These are phyloP conservation scores for Toxotes chatareus DNA, from an alignment of 2,113 vertebrate genomes.

Conservation along the genomic window DNA sequence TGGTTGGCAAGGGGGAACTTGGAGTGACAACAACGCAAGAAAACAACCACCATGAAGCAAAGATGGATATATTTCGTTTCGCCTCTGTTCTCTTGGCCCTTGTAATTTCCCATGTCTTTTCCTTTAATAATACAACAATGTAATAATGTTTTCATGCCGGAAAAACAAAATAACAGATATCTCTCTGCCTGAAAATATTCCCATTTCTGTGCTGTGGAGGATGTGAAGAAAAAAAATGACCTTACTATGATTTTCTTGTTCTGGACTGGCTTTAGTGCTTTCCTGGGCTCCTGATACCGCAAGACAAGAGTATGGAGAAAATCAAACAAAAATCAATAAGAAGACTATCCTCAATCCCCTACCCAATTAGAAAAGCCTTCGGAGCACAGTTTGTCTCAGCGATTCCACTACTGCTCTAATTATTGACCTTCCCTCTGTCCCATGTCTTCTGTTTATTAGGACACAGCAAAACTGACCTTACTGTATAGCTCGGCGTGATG, in stretches of 20 bases:
- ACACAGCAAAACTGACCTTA: constrained; percentile 22
- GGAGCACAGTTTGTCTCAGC: constrained; percentile 48
- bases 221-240: constrained; percentile 28
- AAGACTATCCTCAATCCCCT: constrained; percentile 52
- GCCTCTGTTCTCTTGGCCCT: neutral
- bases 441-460: neutral
- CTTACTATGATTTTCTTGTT: constrained; percentile 41
- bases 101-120: constrained; percentile 48
- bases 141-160: constrained; percentile 32
- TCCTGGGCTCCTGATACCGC: constrained; percentile 7
- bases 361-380: constrained; percentile 58
- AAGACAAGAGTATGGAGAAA: constrained; percentile 32
- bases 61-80: neutral
- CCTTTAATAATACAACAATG: constrained; percentile 18
- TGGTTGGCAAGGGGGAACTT: neutral
- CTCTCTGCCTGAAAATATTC: constrained; percentile 3
- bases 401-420: constrained; percentile 54
- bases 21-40: neutral
- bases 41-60: neutral
- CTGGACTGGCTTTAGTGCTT: constrained; percentile 33
- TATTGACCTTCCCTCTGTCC: constrained; percentile 47
- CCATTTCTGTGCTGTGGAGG: constrained; percentile 3
- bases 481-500: neutral
- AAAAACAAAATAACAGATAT: constrained; percentile 33
- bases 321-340: constrained; percentile 68